Conservation (phyloP, 2,888 invertebrate genomes). For the Aphodius sticticus region DNA sequence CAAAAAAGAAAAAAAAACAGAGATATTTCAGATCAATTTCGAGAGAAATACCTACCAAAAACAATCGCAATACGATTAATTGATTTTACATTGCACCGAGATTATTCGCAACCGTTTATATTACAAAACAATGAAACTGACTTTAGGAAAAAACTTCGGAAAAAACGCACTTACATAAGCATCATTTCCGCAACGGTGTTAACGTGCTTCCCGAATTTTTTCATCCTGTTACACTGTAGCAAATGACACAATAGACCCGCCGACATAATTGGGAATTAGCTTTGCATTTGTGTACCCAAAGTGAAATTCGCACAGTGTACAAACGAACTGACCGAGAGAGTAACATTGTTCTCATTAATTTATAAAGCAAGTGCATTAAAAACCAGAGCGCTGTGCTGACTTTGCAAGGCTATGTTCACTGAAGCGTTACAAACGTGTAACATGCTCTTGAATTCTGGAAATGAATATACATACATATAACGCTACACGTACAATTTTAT, state of each 20-base stretch:
- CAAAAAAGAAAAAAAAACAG: no score
- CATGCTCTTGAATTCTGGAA: neutral
- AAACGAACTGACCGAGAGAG: neutral
- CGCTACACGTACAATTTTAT: neutral
- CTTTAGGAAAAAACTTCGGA: neutral
- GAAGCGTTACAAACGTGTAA: neutral
- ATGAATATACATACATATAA: neutral
- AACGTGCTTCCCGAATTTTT: neutral
- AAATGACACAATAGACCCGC: neutral
- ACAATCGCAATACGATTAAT: neutral
- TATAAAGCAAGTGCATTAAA: neutral
- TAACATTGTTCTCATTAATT: slow-evolving; percentile 4
- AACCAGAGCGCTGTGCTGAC: neutral
- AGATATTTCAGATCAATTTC: no score
- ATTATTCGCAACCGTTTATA: neutral
- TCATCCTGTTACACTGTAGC: neutral
- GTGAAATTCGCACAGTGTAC: neutral
- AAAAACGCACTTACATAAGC: neutral
- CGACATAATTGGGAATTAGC: neutral
- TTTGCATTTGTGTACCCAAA: neutral
- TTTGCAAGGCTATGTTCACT: neutral
- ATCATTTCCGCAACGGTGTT: neutral
- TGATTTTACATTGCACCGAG: neutral
- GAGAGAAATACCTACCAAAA: no score
- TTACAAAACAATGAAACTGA: neutral